Evolutionary conservation across 2,113 vertebrate genomes (phyloP), one percentile per base, ranked within the genome.

Genomic region (Oryzias melastigma): DNA sequence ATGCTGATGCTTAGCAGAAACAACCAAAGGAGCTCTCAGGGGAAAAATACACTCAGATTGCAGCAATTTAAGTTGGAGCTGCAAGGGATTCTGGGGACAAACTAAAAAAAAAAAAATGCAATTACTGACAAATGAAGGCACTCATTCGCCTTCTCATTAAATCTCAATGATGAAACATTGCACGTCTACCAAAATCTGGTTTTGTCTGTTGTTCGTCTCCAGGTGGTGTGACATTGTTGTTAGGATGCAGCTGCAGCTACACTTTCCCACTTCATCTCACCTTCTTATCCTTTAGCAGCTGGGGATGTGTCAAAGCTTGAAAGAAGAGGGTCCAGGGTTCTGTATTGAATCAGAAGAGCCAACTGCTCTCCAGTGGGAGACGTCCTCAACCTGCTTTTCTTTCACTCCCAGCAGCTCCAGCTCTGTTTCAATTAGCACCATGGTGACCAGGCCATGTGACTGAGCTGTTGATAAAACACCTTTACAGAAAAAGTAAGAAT

Each of bases 121-220:
- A 68, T 78, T 58, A 78, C 57, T 62, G 57, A 73, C 65, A 59
- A 48, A 66, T 70, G 55, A 59, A 65, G 25, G 57, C n/a, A 18
- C 60, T 73, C 58, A 52, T 68, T 74, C 64, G 25, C 63, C 48
- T 62, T 57, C 48, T 42, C 48, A 60, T 35, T 73, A 61, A 44
- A 54, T 14, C 18, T 18, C 52, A 49, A 59, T 1, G 19, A 55
- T 57, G 65, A 25, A 25, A 62, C n/a, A 43, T 13, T 61, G 27
- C 48, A 58, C 59, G 18, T 25, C 53, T 68, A 54, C 66, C 15
- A 50, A 44, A 70, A 55, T 42, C 25, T 27, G 14, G 18, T 52
- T 50, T 70, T 22, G 50, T 72, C 59, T 49, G 59, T 40, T 40
- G 16, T 44, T 12, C 22, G 22, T 22, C 22, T 35, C 29, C 29